A percentile compares a stretch with the other conserved stretches of the same genome.
Evolutionary conservation across 1,140 invertebrate species (phyloP).

Genomic region (Akabosia matsudoensis): DNA sequence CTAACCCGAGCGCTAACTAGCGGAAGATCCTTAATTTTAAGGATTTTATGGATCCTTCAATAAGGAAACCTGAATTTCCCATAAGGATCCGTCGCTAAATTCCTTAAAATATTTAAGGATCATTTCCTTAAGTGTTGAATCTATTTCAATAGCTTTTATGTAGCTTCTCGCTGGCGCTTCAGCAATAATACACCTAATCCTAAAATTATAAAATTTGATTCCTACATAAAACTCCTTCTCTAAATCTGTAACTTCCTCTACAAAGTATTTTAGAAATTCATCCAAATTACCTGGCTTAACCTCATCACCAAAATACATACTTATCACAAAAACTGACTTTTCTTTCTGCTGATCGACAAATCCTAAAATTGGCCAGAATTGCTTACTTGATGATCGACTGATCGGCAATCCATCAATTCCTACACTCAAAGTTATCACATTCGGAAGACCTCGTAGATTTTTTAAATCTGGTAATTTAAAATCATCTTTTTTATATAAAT

Average conservation of each 20-base stretch:
- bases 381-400: slow-evolving; percentile 6
- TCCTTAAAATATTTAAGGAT: no score
- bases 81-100: no score
- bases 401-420: slow-evolving; percentile 32
- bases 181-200: slow-evolving; percentile 32
- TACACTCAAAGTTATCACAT: slow-evolving; percentile 17
- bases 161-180: slow-evolving; percentile 52
- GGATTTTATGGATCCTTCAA: no score
- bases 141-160: slow-evolving; percentile 50
- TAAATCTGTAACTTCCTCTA: slow-evolving; percentile 35
- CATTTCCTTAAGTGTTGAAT: no score
- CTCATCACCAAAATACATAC: slow-evolving; percentile 22
- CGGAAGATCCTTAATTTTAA: no score
- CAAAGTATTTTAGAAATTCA: slow-evolving; percentile 26
- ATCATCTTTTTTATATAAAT: background rate
- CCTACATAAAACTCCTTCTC: slow-evolving; percentile 3
- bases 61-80: no score
- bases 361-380: slow-evolving; percentile 34
- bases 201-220: background rate
- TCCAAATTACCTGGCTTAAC: slow-evolving; percentile 27
- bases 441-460: background rate
- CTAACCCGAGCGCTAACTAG: no score
- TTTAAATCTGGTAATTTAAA: background rate
- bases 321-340: slow-evolving; percentile 11
- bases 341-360: background rate